A percentile compares a stretch with the other conserved stretches of the same genome.
phyloP scores from a whole-genome alignment of 2,888 invertebrate species.

The Scaptomyza parva region DNA sequence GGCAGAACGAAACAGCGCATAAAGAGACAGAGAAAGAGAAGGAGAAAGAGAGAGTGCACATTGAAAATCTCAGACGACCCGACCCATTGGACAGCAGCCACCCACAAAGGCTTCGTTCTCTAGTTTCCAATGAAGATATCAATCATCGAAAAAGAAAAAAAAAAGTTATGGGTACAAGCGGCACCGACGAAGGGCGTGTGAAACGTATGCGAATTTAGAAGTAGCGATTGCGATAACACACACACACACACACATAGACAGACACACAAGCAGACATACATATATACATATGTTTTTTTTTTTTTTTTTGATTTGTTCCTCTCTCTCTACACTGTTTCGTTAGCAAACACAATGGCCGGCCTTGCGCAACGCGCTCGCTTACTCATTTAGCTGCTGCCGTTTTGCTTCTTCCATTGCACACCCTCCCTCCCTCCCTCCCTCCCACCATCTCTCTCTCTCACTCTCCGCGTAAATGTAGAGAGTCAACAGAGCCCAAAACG shows the following conservation, averaged over 20 bases:
- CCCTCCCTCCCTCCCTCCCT: conserved; percentile 3
- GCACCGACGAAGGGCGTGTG: conserved; percentile 21
- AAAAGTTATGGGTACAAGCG: conserved; percentile 36
- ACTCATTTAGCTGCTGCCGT: conserved; percentile 52
- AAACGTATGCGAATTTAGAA: conserved; percentile 36
- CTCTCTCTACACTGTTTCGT: conserved; percentile 37
- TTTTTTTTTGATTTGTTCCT: conserved; percentile 24
- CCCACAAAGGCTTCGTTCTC: conserved; percentile 49
- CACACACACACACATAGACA: conserved; percentile 5
- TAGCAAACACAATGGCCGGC: conserved; percentile 61
- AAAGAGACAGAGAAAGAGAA: background rate
- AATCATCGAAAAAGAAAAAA: conserved; percentile 62
- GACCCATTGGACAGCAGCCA: conserved; percentile 42
- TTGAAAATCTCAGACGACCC: conserved; percentile 57
- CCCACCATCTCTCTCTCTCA: conserved; percentile 1
- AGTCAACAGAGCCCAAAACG: conserved; percentile 62
- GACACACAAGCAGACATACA: background rate
- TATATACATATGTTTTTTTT: too few relatives aligned
- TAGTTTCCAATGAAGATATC: conserved; percentile 60
- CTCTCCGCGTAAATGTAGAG: conserved; percentile 22
- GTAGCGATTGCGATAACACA: conserved; percentile 40
- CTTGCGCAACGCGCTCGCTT: conserved; percentile 79
- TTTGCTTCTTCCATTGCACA: conserved; percentile 21
- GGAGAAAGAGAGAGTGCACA: conserved; percentile 7
- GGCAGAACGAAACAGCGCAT: background rate